Base-by-base conservation (phyloP, 2,113 vertebrate species). In the Gobiocypris rarus region DNA sequence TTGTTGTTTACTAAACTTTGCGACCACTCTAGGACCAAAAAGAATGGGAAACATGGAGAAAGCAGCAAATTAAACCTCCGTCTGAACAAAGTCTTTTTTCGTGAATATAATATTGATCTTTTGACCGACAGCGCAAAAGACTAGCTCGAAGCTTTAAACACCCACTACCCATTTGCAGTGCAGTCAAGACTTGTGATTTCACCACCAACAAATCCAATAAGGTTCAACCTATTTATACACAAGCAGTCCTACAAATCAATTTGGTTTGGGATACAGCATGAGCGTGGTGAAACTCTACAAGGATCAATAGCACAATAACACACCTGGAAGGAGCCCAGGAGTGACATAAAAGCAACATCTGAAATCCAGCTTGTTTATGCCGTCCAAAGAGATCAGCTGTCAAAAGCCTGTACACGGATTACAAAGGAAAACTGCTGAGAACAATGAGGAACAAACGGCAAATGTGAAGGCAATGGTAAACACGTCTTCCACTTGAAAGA, bases 231-330 rank as follows among this genome's bases (percentile, higher is more conserved):
- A 85, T 89, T 87, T 91, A 73, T 89, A 83, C 86, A 84, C 71
- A 3, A 48, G 88, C 75, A 41, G 89, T 82, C 85, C 71, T 26
- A 75, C 75, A 89, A 93, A 94, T 94, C 89, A 89, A 92, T 92
- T 81, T 31, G 81, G 84, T 91, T 91, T 91, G 89, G 87, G 90
- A 88, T 90, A 88, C 77, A 90, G 89, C 14, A 85, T 86, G 89
- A 88, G 83, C 86, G 88, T 89, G 90, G 83, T 90, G 92, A 93
- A 91, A 92, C 75, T 87, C 81, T 87, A 59, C n/a, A 31, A 71
- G 87, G 90, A 93, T 94, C 93, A 92, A 92, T 94, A 92, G 70
- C 73, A 88, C 91, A 94, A 93, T 87, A 90, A 90, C 89, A 82
- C 90, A 88, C 76, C 75, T 89, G 81, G 67, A 48, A 90, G 86